Evolutionary conservation across 2,888 invertebrate species (phyloP), one percentile per base, ranked within the genome.

Genomic region (Gymnoscelis rufifasciata): DNA sequence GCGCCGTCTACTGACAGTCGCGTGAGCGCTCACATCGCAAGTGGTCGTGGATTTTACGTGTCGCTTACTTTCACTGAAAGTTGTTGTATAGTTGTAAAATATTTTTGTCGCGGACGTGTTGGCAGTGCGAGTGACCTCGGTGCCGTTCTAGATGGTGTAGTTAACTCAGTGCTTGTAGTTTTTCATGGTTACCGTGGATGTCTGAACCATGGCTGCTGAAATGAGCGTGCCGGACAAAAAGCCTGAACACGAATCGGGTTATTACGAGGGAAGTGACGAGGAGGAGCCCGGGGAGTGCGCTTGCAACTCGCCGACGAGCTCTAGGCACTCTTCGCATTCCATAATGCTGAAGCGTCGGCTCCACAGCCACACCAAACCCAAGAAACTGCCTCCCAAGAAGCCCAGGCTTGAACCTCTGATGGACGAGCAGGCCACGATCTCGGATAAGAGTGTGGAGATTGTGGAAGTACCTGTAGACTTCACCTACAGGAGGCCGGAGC

Each of bases 211-310:
- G 87, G 86, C 87, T 68, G 80, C 76, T 68, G 90, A 89, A 70
- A 91, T 91, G 91, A 90, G 88, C 68, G 79, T 90, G 60, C 90
- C 91, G 60, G 86, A 88, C 67, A 92, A 92, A 63, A 91, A 91
- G 64, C 90, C 91, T 60, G 92, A 92, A 62, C 93, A 94, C 89
- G 95, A 95, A 88, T 94, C 94, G 77, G 94, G 94, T 56, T 95
- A 93, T 76, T 95, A 93, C 90, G 94, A 94, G 82, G 94, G 93
- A 61, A 92, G 91, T 73, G 90, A 90, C 68, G 90, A 90, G 66
- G 91, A 91, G 70, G 90, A 90, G 57, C 89, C 86, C 57, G 89
- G 88, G 82, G 91, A 90, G 84, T 83, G 83, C 56, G 82, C 77
- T 42, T 87, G 87, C 62, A 81, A 84, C 13, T 84, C 86, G 8